Base-by-base conservation (phyloP, 2,797 vertebrate species). In the Alfaro cultratus region DNA sequence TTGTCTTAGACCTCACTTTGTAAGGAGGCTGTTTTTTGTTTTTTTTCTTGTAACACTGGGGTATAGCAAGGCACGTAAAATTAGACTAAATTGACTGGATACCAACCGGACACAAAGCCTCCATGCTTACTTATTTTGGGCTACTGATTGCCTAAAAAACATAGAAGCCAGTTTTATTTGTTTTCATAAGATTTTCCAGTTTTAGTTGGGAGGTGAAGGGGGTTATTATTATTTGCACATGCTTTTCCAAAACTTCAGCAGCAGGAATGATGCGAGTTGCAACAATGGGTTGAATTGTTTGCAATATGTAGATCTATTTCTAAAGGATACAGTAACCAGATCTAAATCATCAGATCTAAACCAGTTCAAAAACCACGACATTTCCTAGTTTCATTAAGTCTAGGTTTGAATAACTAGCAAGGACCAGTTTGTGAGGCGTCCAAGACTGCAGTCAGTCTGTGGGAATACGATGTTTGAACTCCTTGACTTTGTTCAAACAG, bases 241-340 rank as follows among this genome's bases (percentile, higher is more conserved):
- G 75, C 77, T 79, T 89, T 86, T 85, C 79, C 77, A 77, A 86
- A 86, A 57, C 15, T 57, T 86, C 76, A 76, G 79, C 72, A 82
- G 67, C 74, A 83, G 79, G n/a, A 43, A 77, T 67, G 88, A 89
- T 82, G 85, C 83, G 82, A 84, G 87, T 84, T 43, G 10, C 72
- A 74, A 39, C 43, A 5, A 5, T 39, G 21, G 34, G 31, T 26
- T n/a, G 4, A 67, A 77, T 47, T 36, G 5, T 49, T 16, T 10
- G 12, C 31, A 18, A 26, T 13, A 46, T 78, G 41, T 34, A 51
- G 1, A 73, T 78, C 29, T 1, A 26, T 34, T 73, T 67, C 16
- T 47, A 45, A 21, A 73, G 41, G 73, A 39, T 26, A 16, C 31
- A 29, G 43, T 21, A n/a, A 45, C 29, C 74, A 41, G 39, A n/a